Evolutionary conservation across 2,113 vertebrate species (phyloP).

Genomic region (Oceanodroma tethys): DNA sequence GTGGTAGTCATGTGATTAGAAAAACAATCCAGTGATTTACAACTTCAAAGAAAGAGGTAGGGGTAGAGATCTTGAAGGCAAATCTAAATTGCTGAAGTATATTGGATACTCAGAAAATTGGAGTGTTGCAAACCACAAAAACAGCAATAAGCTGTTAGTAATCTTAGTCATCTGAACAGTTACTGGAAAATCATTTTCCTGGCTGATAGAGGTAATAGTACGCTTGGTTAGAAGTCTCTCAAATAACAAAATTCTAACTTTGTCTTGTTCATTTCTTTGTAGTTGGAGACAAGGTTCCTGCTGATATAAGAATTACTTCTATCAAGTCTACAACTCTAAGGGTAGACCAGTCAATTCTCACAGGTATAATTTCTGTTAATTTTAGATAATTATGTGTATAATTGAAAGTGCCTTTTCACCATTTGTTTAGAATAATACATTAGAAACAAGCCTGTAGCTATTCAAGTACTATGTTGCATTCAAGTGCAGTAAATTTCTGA

Average conservation of each 20-base stretch:
- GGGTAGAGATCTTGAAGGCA: background rate
- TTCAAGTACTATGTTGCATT: background rate
- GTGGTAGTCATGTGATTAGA: background rate
- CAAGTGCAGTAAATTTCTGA: background rate
- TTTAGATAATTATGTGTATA: background rate
- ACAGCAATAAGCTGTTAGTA: background rate
- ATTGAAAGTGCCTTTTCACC: background rate
- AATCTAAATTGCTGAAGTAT: background rate
- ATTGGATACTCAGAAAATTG: background rate
- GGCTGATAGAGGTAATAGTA: background rate
- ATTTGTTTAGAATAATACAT: background rate
- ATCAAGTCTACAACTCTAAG: constrained; percentile 98
- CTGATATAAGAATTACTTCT: constrained; percentile 94
- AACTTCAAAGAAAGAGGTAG: background rate
- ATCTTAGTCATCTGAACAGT: background rate
- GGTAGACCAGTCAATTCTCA: constrained; percentile 97
- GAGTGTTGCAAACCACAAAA: background rate
- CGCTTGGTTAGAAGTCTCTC: background rate
- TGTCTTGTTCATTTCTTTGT: background rate
- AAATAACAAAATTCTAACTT: background rate
- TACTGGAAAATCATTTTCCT: background rate
- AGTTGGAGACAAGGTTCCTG: constrained; percentile 99
- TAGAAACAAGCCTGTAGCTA: background rate
- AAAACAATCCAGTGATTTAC: background rate
- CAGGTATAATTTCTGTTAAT: constrained; percentile 76